Evolutionary conservation across 2,797 vertebrate genomes (phyloP).

Genomic region (Enteromius viviparus): DNA sequence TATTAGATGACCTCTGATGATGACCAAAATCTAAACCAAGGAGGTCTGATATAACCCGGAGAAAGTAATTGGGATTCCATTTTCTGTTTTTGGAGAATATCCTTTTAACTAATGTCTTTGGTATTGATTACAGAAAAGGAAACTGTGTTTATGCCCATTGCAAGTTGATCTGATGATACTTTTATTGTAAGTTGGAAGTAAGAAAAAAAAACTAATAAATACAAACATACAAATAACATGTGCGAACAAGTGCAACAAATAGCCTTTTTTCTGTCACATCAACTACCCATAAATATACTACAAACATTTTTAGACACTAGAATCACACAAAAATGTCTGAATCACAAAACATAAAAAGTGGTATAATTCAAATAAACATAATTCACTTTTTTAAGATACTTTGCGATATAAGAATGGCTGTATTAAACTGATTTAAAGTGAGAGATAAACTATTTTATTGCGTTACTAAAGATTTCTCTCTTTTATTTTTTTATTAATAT

Average conservation of each 20-base stretch:
- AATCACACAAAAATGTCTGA: neutral
- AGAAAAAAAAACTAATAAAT: too few relatives aligned
- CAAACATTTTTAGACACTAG: neutral
- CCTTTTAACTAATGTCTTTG: neutral
- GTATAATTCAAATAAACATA: neutral
- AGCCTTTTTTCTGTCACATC: too few relatives aligned
- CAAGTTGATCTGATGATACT: neutral
- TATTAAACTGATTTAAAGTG: too few relatives aligned
- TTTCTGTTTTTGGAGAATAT: neutral
- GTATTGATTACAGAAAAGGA: neutral
- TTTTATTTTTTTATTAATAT: too few relatives aligned
- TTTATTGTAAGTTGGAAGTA: neutral
- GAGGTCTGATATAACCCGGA: neutral
- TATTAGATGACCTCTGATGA: neutral
- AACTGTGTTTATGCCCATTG: neutral
- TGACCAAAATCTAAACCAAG: neutral
- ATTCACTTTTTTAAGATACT: neutral
- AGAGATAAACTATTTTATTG: too few relatives aligned
- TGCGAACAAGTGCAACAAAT: too few relatives aligned
- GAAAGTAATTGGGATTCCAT: too few relatives aligned
- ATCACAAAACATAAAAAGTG: neutral
- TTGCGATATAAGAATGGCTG: neutral
- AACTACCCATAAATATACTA: too few relatives aligned
- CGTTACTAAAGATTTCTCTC: too few relatives aligned
- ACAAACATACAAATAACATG: too few relatives aligned